phyloP scores from a whole-genome alignment of 2,113 vertebrate genomes.

The Elephas maximus region DNA sequence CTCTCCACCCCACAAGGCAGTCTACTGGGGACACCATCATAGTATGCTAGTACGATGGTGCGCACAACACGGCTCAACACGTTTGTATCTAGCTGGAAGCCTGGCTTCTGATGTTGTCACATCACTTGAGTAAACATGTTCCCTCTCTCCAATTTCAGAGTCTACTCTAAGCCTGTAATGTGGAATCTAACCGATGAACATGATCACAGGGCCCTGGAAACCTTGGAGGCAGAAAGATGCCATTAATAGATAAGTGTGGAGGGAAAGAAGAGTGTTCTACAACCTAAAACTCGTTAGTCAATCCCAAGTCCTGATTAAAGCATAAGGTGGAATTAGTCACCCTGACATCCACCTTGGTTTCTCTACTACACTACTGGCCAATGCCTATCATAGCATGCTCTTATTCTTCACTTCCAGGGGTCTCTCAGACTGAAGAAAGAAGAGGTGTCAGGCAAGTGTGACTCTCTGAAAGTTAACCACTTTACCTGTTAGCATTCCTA shows the following conservation, averaged over 20 bases:
- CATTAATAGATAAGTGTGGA: background rate
- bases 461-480: background rate
- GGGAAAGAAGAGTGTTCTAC: background rate
- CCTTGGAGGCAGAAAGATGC: background rate
- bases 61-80: background rate
- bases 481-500: background rate
- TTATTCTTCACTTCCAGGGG: background rate
- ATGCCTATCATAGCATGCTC: background rate
- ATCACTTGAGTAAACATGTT: background rate
- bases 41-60: fast-evolving
- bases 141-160: background rate
- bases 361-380: background rate
- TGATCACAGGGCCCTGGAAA: background rate
- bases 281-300: background rate
- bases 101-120: background rate
- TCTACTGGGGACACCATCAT: background rate
- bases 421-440: background rate
- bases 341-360: background rate
- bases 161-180: background rate
- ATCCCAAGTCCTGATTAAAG: background rate
- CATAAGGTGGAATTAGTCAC: background rate
- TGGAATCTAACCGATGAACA: background rate
- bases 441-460: background rate
- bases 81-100: background rate
- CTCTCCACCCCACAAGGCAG: background rate